Conservation (phyloP, 2,888 invertebrate species). For the Eretmocerus hayati region DNA sequence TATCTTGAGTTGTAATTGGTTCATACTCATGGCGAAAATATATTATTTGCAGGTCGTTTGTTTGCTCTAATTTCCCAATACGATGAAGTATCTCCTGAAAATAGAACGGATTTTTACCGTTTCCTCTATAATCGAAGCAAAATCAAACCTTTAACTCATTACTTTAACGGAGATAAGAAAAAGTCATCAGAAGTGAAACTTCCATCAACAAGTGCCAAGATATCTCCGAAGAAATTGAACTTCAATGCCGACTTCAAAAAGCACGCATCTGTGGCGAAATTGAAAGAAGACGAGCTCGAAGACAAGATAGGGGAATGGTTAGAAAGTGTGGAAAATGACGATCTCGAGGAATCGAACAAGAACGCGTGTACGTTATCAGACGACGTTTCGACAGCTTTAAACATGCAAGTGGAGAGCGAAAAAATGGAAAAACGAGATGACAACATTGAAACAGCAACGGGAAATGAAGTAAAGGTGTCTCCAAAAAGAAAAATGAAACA, state of each 20-base stretch:
- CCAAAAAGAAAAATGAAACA: slow-evolving; percentile 12
- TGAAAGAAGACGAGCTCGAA: slow-evolving; percentile 23
- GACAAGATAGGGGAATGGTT: slow-evolving; percentile 30
- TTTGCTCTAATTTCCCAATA: slow-evolving; percentile 37
- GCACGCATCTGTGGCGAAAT: slow-evolving; percentile 21
- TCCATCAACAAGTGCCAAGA: not conserved
- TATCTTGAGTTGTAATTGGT: no score
- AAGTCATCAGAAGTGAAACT: slow-evolving; percentile 9
- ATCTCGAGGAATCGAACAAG: slow-evolving; percentile 7
- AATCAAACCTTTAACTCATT: slow-evolving; percentile 34
- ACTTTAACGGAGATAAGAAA: slow-evolving; percentile 20
- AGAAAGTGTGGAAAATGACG: slow-evolving; percentile 23
- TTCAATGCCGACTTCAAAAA: slow-evolving; percentile 16
- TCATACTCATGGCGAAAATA: no score
- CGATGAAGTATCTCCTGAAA: slow-evolving; percentile 27
- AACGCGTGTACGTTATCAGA: not conserved
- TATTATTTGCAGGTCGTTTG: slow-evolving; percentile 29
- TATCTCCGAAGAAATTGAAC: slow-evolving; percentile 3
- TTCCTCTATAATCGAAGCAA: slow-evolving; percentile 41
- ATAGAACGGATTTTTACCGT: slow-evolving; percentile 41
- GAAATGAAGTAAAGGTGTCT: not conserved
- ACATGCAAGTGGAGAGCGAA: no score
- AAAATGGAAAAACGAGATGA: no score
- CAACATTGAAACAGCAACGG: not conserved
- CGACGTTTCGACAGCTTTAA: no score